These are phyloP conservation scores for Nilaparvata lugens DNA, from an alignment of 1,140 invertebrate species.

Conservation along the genomic window DNA sequence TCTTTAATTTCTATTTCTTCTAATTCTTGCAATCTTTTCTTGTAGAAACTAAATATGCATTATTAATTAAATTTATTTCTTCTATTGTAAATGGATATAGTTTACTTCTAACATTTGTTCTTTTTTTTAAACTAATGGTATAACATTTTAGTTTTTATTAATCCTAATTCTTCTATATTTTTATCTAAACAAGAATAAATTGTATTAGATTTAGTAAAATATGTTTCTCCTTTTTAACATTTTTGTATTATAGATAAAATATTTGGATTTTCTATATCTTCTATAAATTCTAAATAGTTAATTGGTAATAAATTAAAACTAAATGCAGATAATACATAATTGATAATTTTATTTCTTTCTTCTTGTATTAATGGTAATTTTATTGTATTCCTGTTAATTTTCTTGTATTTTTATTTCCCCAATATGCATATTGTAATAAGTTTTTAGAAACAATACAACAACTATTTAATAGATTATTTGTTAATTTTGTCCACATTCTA, in stretches of 20 bases:
- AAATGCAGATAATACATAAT: conserved; percentile 13
- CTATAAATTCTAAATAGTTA: conserved; percentile 9
- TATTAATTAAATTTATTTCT: neutral
- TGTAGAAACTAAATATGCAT: neutral
- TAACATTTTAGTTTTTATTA: conserved; percentile 8
- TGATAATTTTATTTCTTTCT: conserved; percentile 7
- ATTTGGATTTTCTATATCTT: conserved; percentile 6
- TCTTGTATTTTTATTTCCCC: conserved; percentile 9
- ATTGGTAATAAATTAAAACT: conserved; percentile 14
- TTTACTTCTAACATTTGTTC: neutral
- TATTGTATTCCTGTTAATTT: conserved; percentile 12
- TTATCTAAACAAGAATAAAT: conserved; percentile 9
- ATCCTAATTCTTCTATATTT: conserved; percentile 6
- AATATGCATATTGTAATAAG: conserved; percentile 13
- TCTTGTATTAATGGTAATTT: conserved; percentile 3
- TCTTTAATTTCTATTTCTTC: neutral
- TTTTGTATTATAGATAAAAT: neutral
- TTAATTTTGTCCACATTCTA: conserved; percentile 13
- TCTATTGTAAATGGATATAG: neutral
- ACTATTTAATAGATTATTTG: conserved; percentile 11
- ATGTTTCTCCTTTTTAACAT: conserved; percentile 7
- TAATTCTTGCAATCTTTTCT: neutral
- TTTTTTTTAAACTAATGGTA: conserved; percentile 1
- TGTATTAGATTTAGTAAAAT: conserved; percentile 13
- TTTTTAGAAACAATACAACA: conserved; percentile 13